Percentiles rank a stretch among this genome's conserved stretches.
phyloP scores from a whole-genome alignment of 2,797 vertebrate genomes.

The Rhincodon typus region DNA sequence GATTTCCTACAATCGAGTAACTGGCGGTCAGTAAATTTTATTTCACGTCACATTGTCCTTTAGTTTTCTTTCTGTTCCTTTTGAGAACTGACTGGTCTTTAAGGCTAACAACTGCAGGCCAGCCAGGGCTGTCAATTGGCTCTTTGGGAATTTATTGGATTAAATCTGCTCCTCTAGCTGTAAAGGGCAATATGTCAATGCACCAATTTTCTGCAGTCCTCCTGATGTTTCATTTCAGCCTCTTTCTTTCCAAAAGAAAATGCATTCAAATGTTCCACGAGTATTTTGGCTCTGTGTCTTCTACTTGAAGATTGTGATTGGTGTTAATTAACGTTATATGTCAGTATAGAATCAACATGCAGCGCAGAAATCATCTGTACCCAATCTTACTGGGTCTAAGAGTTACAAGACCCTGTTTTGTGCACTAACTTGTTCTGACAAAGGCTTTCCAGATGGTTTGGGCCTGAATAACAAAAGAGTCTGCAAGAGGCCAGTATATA shows the following conservation, averaged over 20 bases:
- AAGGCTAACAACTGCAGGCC: background rate
- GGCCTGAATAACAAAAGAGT: background rate
- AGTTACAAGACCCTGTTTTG: background rate
- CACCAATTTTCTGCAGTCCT: background rate
- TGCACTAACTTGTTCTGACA: background rate
- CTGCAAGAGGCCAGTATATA: background rate
- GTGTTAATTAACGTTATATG: background rate
- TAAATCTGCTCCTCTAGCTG: background rate
- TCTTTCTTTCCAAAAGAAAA: background rate
- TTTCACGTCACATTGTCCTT: background rate
- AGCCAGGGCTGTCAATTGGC: background rate
- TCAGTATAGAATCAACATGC: background rate
- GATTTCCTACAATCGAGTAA: background rate
- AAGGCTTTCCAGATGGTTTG: background rate
- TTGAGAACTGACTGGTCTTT: background rate
- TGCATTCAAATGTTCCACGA: background rate
- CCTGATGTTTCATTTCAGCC: background rate
- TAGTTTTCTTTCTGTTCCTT: background rate
- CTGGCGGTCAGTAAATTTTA: background rate
- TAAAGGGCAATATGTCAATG: background rate
- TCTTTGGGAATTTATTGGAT: background rate
- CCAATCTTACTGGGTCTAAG: background rate
- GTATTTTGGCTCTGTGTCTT: background rate
- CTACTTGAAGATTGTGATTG: background rate
- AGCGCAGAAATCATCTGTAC: background rate